Evolutionary conservation across 2,888 invertebrate species (phyloP).

Genomic region (Campopleginae sp.): DNA sequence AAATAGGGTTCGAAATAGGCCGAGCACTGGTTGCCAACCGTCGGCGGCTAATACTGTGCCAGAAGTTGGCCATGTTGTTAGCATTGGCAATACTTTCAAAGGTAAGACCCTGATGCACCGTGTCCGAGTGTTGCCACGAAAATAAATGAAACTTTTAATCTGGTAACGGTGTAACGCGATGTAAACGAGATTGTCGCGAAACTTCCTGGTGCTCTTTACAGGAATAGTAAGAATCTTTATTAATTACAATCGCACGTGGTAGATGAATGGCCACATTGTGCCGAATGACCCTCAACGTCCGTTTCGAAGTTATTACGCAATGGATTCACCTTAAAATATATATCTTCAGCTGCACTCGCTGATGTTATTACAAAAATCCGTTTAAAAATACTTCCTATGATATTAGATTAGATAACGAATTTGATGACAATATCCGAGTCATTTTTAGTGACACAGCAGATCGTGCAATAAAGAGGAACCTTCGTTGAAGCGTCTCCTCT

Average conservation of each 20-base stretch:
- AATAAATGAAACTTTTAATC: too few relatives aligned
- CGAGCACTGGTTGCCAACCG: too few relatives aligned
- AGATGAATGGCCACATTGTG: constrained; percentile 50
- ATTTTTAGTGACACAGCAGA: not conserved
- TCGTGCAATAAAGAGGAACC: constrained; percentile 22
- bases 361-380: not conserved
- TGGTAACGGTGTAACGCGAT: too few relatives aligned
- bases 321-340: constrained; percentile 6
- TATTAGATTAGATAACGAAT: constrained; percentile 22
- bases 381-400: not conserved
- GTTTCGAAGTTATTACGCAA: constrained; percentile 26
- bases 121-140: too few relatives aligned
- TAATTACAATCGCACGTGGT: not conserved
- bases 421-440: constrained; percentile 22
- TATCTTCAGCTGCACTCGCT: not conserved
- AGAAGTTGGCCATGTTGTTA: too few relatives aligned
- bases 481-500: not conserved
- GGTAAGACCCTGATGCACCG: too few relatives aligned
- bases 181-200: too few relatives aligned
- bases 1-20: too few relatives aligned
- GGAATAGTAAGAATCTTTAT: not conserved
- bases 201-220: not conserved
- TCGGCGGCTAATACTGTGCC: too few relatives aligned
- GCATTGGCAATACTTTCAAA: too few relatives aligned
- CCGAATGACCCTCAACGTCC: constrained; percentile 17